A percentile compares a stretch with the other conserved stretches of the same genome.
Evolutionary conservation across 2,888 invertebrate species (phyloP).

Genomic region (Cerceris rybyensis): DNA sequence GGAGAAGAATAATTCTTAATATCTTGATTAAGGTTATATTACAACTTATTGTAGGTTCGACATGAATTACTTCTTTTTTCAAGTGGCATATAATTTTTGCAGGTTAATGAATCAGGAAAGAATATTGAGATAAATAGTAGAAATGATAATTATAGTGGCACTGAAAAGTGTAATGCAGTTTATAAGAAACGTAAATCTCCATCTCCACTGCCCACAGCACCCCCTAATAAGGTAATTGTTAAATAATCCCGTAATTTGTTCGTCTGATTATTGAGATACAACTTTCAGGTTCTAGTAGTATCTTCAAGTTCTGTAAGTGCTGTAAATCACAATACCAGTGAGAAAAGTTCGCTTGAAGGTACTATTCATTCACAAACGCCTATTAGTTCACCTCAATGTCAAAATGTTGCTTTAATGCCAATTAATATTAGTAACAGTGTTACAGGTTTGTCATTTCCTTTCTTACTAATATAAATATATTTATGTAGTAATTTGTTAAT

Average conservation of each 20-base stretch:
- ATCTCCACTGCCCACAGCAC: slow-evolving; percentile 50
- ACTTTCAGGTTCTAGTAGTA: slow-evolving; percentile 58
- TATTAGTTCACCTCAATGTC: slow-evolving; percentile 41
- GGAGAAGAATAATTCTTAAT: too few relatives aligned
- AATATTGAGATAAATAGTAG: slow-evolving; percentile 33
- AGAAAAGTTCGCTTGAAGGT: slow-evolving; percentile 40
- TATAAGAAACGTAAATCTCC: slow-evolving; percentile 51
- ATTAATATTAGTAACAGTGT: slow-evolving; percentile 36
- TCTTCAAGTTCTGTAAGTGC: slow-evolving; percentile 52
- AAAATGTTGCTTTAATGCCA: slow-evolving; percentile 58
- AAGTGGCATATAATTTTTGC: neutral
- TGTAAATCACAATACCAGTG: slow-evolving; percentile 37
- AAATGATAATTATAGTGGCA: slow-evolving; percentile 43
- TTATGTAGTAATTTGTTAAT: neutral
- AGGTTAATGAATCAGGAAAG: slow-evolving; percentile 40
- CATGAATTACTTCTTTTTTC: neutral
- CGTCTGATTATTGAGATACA: neutral
- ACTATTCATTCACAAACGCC: slow-evolving; percentile 31
- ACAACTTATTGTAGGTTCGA: too few relatives aligned
- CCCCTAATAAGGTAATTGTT: slow-evolving; percentile 58
- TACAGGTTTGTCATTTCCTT: slow-evolving; percentile 51
- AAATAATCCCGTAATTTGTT: neutral
- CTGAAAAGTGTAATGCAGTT: slow-evolving; percentile 24
- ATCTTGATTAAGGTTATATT: too few relatives aligned
- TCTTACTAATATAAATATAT: slow-evolving; percentile 2